Base-by-base conservation (phyloP, 2,888 invertebrate genomes). In the Molanna angustata region DNA sequence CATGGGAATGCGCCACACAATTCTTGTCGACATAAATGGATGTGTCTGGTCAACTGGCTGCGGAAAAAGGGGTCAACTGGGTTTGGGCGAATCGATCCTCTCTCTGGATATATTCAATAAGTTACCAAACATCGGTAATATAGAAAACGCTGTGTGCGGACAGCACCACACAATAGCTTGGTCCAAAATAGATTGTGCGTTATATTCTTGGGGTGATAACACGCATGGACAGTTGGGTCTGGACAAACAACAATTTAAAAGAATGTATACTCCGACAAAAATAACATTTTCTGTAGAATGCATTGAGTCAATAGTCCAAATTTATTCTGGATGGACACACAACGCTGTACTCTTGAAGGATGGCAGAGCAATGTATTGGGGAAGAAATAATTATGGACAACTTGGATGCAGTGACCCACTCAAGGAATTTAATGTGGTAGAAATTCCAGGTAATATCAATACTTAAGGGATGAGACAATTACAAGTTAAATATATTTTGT, bases 131-230 rank as follows among this genome's bases (percentile, higher is more conserved):
- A 62, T 83, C 49, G 69, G 71, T 58, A 72, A 80, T 63, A 74
- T 90, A 63, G 70, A 76, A 56, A 74, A 82, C 64, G 76, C 90
- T 47, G 80, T 83, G 37, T 90, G 90, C 69, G 94, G 94, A 1
- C 90, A 93, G 69, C 85, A 89, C 64, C 90, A 91, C 66, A 85
- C 86, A 4, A 67, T 88, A 31, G 83, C 80, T 22, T 78, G 76
- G 76, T 69, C 69, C 52, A 65, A 69, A 31, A 68, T 69, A 40
- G 71, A 76, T 54, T 84, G 83, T 62, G 81, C 77, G 50, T 73
- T 84, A 54, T 88, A 77, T 74, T 84, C 76, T 11, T 90, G 90
- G 83, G 94, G 94, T 19, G 88, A 89, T 63, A 93, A 92, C 64
- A 90, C 85, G 69, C 85, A 84, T 68, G 88, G 91, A 0, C 93